Percentiles rank a stretch among this genome's conserved stretches.
Evolutionary conservation across 2,888 invertebrate genomes (phyloP).

Genomic region (Morpho achilles): DNA sequence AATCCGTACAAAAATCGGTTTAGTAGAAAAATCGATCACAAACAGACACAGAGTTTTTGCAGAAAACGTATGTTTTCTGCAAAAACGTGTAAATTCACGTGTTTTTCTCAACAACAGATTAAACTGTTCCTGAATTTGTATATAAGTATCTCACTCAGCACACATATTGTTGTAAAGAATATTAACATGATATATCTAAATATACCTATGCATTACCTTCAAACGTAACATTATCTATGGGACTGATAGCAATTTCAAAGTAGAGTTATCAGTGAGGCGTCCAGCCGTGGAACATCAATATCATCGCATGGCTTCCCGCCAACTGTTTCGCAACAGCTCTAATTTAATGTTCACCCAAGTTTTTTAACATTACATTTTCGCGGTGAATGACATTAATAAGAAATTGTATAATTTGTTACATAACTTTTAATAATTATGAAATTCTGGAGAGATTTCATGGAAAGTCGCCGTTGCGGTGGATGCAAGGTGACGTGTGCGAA

Average conservation of each 20-base stretch:
- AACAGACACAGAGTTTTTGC: too few relatives aligned
- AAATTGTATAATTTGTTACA: conserved; percentile 60
- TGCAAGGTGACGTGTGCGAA: conserved; percentile 40
- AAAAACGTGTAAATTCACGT: too few relatives aligned
- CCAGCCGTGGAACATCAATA: conserved; percentile 38
- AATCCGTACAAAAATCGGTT: too few relatives aligned
- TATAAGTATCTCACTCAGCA: too few relatives aligned
- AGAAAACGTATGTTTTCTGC: too few relatives aligned
- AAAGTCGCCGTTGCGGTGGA: conserved; percentile 39
- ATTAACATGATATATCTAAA: conserved; percentile 11
- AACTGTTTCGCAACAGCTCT: conserved; percentile 69
- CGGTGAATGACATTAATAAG: conserved; percentile 73
- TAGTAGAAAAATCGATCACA: too few relatives aligned
- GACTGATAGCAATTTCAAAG: conserved; percentile 34
- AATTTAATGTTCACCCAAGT: conserved; percentile 67
- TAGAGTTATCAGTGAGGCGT: conserved; percentile 50
- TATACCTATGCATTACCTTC: conserved; percentile 10
- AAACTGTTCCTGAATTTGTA: too few relatives aligned
- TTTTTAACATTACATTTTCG: conserved; percentile 65
- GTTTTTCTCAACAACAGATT: too few relatives aligned
- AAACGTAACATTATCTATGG: conserved; percentile 21
- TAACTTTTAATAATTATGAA: conserved; percentile 41
- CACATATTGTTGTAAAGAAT: not conserved
- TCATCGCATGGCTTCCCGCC: conserved; percentile 59
- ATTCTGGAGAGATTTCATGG: conserved; percentile 44